Conservation (phyloP, 2,113 vertebrate species). For the Parus major region DNA sequence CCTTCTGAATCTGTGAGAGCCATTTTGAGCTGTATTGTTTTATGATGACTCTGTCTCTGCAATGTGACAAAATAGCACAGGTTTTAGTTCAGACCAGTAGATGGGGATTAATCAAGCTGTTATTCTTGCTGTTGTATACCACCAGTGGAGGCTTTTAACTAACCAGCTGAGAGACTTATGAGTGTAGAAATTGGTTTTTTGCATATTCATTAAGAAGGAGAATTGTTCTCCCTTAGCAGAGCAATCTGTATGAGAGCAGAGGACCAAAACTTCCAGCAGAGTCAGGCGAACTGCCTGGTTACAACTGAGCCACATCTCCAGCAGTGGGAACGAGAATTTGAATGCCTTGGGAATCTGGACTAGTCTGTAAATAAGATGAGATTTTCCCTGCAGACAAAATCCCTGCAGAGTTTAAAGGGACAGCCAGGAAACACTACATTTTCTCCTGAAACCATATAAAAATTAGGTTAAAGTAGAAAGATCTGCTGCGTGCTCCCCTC, state of each 20-base stretch:
- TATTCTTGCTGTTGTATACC: not conserved
- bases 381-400: not conserved
- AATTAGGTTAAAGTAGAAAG: not conserved
- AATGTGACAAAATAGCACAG: not conserved
- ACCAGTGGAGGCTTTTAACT: conserved; percentile 30
- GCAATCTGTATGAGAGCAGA: not conserved
- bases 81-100: not conserved
- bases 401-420: not conserved
- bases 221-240: not conserved
- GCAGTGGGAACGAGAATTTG: not conserved
- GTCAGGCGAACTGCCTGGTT: not conserved
- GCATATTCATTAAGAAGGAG: conserved; percentile 49
- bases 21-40: conserved; percentile 8
- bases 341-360: not conserved
- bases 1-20: not conserved
- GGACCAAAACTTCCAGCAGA: not conserved
- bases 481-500: not conserved
- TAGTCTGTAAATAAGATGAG: not conserved
- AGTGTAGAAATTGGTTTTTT: not conserved
- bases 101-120: conserved; percentile 49
- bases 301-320: not conserved
- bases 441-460: not conserved
- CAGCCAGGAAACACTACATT: not conserved
- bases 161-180: conserved; percentile 14
- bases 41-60: conserved; percentile 28